Percentiles rank a stretch among this genome's conserved stretches.
These are phyloP conservation scores for Drosophila watanabei DNA, from an alignment of 1,140 invertebrate genomes.

Conservation along the genomic window DNA sequence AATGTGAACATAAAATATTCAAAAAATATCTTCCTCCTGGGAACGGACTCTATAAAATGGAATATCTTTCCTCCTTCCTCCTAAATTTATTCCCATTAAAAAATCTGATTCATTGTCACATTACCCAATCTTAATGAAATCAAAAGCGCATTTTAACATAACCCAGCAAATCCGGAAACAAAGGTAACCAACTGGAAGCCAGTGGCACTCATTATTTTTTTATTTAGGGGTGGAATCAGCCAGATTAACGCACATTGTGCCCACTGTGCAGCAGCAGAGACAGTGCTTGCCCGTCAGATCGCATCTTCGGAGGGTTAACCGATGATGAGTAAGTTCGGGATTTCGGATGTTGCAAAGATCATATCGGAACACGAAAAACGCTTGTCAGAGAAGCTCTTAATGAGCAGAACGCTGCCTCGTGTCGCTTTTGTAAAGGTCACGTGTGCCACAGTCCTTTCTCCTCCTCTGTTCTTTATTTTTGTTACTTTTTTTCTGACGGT, in stretches of 20 bases:
- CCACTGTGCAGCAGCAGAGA: slow-evolving; percentile 59
- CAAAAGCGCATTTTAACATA: slow-evolving; percentile 25
- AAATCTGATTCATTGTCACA: slow-evolving; percentile 16
- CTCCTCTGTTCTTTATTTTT: not conserved
- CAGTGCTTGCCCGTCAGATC: slow-evolving; percentile 25
- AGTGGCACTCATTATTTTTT: slow-evolving; percentile 14
- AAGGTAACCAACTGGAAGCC: slow-evolving; percentile 60
- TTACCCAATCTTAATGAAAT: slow-evolving; percentile 43
- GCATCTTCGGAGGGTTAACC: slow-evolving; percentile 16
- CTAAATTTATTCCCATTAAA: slow-evolving; percentile 5
- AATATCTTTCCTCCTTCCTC: no score
- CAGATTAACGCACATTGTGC: slow-evolving; percentile 47
- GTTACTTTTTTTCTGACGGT: slow-evolving; percentile 17
- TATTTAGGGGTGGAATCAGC: slow-evolving; percentile 1
- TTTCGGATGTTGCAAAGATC: slow-evolving; percentile 56
- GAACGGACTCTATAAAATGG: slow-evolving; percentile 4
- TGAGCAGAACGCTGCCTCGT: slow-evolving; percentile 77
- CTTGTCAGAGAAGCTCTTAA: slow-evolving; percentile 71
- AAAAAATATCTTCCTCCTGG: not conserved
- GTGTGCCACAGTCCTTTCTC: slow-evolving; percentile 36
- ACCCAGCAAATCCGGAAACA: slow-evolving; percentile 35
- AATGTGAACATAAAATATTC: not conserved
- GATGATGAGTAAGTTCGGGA: slow-evolving; percentile 10
- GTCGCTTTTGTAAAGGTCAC: slow-evolving; percentile 67
- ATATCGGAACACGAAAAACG: slow-evolving; percentile 61